Percentiles rank a stretch among this genome's conserved stretches.
phyloP scores from a whole-genome alignment of 2,797 vertebrate genomes.

The Simalia tracyae region DNA sequence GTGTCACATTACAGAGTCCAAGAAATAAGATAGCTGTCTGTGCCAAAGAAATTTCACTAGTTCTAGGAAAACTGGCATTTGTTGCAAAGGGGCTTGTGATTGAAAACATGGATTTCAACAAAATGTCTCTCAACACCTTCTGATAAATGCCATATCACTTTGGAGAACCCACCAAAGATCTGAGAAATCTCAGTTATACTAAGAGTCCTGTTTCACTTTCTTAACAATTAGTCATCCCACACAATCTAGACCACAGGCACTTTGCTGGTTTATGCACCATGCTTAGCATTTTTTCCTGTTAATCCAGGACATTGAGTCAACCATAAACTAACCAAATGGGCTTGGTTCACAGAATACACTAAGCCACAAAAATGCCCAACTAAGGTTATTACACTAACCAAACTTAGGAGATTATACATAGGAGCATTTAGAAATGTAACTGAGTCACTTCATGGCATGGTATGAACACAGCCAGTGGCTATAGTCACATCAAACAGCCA shows the following conservation, averaged over 20 bases:
- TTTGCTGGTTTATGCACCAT: background rate
- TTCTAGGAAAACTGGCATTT: background rate
- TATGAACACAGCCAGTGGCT: no score
- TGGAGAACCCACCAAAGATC: background rate
- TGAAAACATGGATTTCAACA: background rate
- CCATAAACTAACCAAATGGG: background rate
- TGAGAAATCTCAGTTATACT: background rate
- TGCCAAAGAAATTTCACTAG: background rate
- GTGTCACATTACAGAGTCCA: background rate
- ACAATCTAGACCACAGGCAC: background rate
- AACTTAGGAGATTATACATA: background rate
- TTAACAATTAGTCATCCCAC: background rate
- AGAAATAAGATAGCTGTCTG: background rate
- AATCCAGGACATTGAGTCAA: background rate
- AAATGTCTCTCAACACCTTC: background rate
- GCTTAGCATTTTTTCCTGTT: background rate
- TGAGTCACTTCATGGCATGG: background rate
- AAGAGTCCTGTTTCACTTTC: background rate
- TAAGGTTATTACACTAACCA: background rate
- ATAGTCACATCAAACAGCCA: no score
- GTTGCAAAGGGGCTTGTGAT: background rate
- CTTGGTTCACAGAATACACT: background rate
- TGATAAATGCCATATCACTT: background rate
- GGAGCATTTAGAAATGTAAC: background rate
- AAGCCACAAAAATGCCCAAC: background rate